Evolutionary conservation across 2,797 vertebrate genomes (phyloP).

Genomic region (Poeciliopsis presidionis): DNA sequence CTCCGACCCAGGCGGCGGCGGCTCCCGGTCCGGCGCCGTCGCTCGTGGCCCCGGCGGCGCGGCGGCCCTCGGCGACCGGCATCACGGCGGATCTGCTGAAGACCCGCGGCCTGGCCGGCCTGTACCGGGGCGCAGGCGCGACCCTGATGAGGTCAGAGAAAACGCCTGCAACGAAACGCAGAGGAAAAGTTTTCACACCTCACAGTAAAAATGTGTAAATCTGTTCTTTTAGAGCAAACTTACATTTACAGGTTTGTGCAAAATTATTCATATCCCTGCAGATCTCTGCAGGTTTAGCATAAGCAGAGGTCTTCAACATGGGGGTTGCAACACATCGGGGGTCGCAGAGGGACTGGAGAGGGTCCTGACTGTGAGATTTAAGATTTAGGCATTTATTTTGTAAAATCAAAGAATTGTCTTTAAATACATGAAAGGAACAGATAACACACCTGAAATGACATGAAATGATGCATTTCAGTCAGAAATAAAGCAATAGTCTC

Average conservation of each 20-base stretch:
- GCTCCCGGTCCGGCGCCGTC: constrained; percentile 63
- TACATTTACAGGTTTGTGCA: neutral
- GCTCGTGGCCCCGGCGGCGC: constrained; percentile 32
- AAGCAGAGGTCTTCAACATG: neutral
- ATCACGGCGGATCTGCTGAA: constrained; percentile 82
- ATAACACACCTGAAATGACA: too few relatives aligned
- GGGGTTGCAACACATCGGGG: too few relatives aligned
- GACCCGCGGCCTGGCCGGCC: constrained; percentile 81
- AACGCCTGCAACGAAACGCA: neutral
- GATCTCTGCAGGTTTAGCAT: neutral
- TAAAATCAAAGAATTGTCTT: too few relatives aligned
- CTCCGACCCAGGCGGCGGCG: constrained; percentile 54
- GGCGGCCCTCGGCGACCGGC: constrained; percentile 74
- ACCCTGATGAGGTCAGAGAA: constrained; percentile 85
- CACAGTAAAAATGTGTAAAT: neutral
- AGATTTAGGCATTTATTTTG: too few relatives aligned
- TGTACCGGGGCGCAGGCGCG: constrained; percentile 87
- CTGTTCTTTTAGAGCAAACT: neutral
- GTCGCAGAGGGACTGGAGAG: too few relatives aligned
- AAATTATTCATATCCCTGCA: neutral
- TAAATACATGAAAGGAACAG: too few relatives aligned
- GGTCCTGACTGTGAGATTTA: too few relatives aligned
- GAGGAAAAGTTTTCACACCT: neutral
- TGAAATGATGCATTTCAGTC: too few relatives aligned
- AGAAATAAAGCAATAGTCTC: too few relatives aligned